Evolutionary conservation across 2,888 invertebrate genomes (phyloP), one percentile per base, ranked within the genome.

Genomic region (Eristalis intricaria): DNA sequence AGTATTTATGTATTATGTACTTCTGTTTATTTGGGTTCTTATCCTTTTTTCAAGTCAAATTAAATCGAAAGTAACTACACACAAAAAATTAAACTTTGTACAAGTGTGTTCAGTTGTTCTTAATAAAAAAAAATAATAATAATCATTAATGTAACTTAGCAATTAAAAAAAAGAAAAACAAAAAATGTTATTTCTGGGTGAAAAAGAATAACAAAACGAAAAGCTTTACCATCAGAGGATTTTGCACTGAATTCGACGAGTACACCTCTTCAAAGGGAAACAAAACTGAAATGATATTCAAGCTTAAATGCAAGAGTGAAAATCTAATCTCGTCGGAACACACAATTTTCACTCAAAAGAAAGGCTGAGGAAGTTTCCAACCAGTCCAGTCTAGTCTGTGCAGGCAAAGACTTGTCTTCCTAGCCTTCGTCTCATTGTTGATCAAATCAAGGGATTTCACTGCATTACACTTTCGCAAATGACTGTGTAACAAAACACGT

Each of bases 11-110:
- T 81, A 77, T 85, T 60, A 73, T 69, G 50, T 50, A 50, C 50
- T 78, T 82, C 61, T 74, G 73, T 77, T 85, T 82, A 86, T 78
- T 79, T 61, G 74, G 69, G 79, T 64, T 79, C 60, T 43, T 60
- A 26, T 60, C 26, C 60, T 58, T 65, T 65, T 68, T 73, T 60
- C 35, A 65, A 83, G 66, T 40, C 60, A 40, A 82, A 85, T 60
- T 74, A 79, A 43, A 68, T 40, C 69, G 61, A 40, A 73, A 85
- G 68, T 65, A 79, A 70, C 43, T 74, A 70, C 85, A 86, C 82
- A 86, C 85, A 86, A 65, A 86, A 74, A 86, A 83, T 65, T 71
- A 86, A 70, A 77, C 77, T 86, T 86, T 86, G 86, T 86, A 83
- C 83, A 86, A 78, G 74, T 83, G 82, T 86, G 86, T 69, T 64